Conservation (phyloP, 2,888 invertebrate genomes). For the Mythimna loreyi region DNA sequence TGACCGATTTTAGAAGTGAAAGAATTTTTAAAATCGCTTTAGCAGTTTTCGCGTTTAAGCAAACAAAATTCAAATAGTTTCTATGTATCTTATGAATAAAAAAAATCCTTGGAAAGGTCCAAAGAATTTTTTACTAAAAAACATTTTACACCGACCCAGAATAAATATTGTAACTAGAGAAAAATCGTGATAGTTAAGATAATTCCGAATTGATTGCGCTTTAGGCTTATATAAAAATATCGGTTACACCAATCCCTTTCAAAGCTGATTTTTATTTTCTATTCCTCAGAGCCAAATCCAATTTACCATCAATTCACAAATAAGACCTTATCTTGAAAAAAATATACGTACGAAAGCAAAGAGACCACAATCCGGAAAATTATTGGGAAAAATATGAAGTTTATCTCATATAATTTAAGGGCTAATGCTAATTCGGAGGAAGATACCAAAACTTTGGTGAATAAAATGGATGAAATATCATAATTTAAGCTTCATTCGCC, state of each 20-base stretch:
- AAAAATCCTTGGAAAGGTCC: too few relatives aligned
- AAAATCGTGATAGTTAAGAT: too few relatives aligned
- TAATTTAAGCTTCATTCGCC: slow-evolving; percentile 62
- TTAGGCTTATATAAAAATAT: too few relatives aligned
- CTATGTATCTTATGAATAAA: too few relatives aligned
- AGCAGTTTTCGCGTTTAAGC: too few relatives aligned
- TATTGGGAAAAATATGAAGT: slow-evolving; percentile 67
- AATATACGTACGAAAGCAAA: slow-evolving; percentile 36
- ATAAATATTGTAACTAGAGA: too few relatives aligned
- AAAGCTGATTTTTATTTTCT: slow-evolving; percentile 17
- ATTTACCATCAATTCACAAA: slow-evolving; percentile 48
- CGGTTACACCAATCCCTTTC: background rate
- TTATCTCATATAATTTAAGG: slow-evolving; percentile 58
- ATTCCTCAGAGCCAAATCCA: slow-evolving; percentile 23
- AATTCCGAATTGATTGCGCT: too few relatives aligned
- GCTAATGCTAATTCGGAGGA: slow-evolving; percentile 65
- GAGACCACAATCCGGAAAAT: slow-evolving; percentile 52
- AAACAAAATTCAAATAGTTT: too few relatives aligned
- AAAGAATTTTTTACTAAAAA: too few relatives aligned
- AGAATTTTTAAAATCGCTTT: too few relatives aligned
- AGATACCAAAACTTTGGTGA: slow-evolving; percentile 60
- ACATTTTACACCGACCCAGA: too few relatives aligned
- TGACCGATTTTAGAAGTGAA: too few relatives aligned
- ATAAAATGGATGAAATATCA: slow-evolving; percentile 69
- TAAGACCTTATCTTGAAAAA: slow-evolving; percentile 43